Evolutionary conservation across 2,888 invertebrate genomes (phyloP).

Genomic region (Tridacna gigas): DNA sequence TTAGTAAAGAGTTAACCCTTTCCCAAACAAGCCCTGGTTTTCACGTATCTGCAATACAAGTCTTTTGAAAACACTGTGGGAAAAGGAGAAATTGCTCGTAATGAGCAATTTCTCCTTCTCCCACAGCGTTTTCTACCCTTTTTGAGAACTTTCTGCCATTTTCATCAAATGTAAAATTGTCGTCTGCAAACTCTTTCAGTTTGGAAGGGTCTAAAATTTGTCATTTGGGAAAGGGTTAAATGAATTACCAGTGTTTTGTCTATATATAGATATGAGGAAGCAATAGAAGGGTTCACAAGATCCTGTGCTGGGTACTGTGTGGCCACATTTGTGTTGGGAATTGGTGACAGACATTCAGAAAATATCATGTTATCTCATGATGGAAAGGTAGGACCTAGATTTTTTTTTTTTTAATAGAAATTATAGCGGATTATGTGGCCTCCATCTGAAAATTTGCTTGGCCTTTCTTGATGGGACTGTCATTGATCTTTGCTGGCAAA

Average conservation of each 20-base stretch:
- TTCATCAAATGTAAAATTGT: background rate
- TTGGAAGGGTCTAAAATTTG: background rate
- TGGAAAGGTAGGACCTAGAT: slow-evolving; percentile 85
- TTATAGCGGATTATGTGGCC: too few species aligned
- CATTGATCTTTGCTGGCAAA: too few species aligned
- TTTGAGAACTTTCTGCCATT: background rate
- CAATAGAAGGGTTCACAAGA: slow-evolving; percentile 87
- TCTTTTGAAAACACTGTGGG: background rate
- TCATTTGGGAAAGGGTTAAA: background rate
- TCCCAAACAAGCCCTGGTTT: background rate
- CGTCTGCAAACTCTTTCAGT: background rate
- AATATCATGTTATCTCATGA: slow-evolving; percentile 88
- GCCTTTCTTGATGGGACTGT: too few species aligned
- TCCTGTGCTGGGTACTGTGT: slow-evolving; percentile 89
- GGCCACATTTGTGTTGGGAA: slow-evolving; percentile 88
- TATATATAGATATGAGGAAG: slow-evolving; percentile 85
- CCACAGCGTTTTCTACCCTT: background rate
- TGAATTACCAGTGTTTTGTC: background rate
- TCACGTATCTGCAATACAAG: background rate
- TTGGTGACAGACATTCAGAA: slow-evolving; percentile 88
- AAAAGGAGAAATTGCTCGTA: background rate
- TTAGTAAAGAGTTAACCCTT: background rate
- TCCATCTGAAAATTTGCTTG: too few species aligned
- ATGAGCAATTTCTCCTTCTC: background rate
- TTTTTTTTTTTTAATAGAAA: too few species aligned